phyloP scores from a whole-genome alignment of 1,140 invertebrate genomes.

The Zaprionus nigranus region DNA sequence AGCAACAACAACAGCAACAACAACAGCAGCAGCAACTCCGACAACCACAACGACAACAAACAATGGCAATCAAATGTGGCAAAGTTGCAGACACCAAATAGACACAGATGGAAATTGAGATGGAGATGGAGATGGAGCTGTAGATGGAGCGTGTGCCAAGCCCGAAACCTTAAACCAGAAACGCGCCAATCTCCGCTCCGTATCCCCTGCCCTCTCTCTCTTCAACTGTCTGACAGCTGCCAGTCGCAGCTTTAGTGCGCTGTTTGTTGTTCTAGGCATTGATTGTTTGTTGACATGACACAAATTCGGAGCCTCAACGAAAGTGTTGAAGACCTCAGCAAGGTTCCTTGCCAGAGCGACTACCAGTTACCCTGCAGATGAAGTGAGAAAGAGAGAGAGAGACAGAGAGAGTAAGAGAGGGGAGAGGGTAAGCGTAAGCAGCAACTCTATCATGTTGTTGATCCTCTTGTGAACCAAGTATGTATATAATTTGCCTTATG shows the following conservation, averaged over 20 bases:
- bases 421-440: not conserved
- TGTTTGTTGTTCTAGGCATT: slow-evolving; percentile 22
- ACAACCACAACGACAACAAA: slow-evolving; percentile 33
- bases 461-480: not conserved
- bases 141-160: slow-evolving; percentile 51
- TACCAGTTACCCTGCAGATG: not conserved
- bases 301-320: slow-evolving; percentile 24
- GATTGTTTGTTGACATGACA: slow-evolving; percentile 46
- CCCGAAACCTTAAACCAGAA: slow-evolving; percentile 22
- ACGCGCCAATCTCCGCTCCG: not conserved
- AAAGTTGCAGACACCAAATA: slow-evolving; percentile 38
- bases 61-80: slow-evolving; percentile 70
- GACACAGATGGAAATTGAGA: slow-evolving; percentile 4
- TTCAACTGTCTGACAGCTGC: slow-evolving; percentile 13
- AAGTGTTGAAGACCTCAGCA: slow-evolving; percentile 30
- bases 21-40: slow-evolving; percentile 10
- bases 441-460: not conserved
- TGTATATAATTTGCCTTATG: not conserved
- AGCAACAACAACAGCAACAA: slow-evolving; percentile 2
- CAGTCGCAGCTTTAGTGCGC: slow-evolving; percentile 14
- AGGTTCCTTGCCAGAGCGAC: slow-evolving; percentile 4
- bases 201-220: not conserved
- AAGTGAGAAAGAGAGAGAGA: too few relatives aligned
- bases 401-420: not conserved
- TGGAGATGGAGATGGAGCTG: slow-evolving; percentile 4